Evolutionary conservation across 37 sponge, comb jelly and placozoan species (phyloP).

Genomic region (Petrosia ficiformis): DNA sequence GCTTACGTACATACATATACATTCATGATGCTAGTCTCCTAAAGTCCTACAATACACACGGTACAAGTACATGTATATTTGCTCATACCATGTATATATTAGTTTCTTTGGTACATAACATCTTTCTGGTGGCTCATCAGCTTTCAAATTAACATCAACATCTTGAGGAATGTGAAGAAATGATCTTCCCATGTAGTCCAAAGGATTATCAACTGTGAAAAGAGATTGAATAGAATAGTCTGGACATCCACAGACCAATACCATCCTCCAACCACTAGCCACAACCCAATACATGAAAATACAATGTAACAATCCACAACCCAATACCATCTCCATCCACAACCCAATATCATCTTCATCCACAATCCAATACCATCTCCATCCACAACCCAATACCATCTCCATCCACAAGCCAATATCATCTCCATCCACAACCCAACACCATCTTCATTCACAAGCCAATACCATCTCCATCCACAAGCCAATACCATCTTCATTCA

Average conservation of each 20-base stretch:
- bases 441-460: too few relatives aligned
- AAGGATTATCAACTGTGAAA: slow-evolving; percentile 80
- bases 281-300: too few relatives aligned
- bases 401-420: too few relatives aligned
- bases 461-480: too few relatives aligned
- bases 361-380: too few relatives aligned
- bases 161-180: slow-evolving; percentile 95
- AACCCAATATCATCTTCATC: too few relatives aligned
- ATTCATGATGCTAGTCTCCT: not conserved
- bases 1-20: slow-evolving; percentile 10
- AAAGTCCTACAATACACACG: not conserved
- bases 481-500: too few relatives aligned
- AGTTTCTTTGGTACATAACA: slow-evolving; percentile 95
- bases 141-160: slow-evolving; percentile 71
- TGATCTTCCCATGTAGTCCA: slow-evolving; percentile 95
- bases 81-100: slow-evolving; percentile 81
- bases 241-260: not conserved
- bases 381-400: too few relatives aligned
- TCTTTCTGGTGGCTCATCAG: slow-evolving; percentile 87
- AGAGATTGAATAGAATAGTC: not conserved
- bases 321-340: too few relatives aligned
- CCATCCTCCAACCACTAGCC: not conserved
- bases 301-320: too few relatives aligned
- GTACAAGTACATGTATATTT: slow-evolving; percentile 4
- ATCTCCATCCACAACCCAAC: too few relatives aligned